Conservation (phyloP, 2,888 invertebrate genomes). For the Drosophila fulvimacula region DNA sequence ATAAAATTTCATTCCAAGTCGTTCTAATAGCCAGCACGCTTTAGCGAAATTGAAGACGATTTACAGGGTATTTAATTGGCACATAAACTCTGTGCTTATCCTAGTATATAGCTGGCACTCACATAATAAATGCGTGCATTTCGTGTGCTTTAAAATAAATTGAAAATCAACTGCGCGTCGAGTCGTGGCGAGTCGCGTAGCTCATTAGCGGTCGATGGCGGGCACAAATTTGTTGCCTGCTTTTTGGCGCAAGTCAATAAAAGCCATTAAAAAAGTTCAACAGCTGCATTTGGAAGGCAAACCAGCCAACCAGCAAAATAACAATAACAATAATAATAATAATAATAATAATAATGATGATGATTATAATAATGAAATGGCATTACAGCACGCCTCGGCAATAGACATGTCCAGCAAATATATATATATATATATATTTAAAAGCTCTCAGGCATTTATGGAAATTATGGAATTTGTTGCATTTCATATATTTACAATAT, state of each 20-base stretch:
- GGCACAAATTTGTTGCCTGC: conserved; percentile 52
- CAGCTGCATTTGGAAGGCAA: conserved; percentile 38
- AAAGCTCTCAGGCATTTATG: conserved; percentile 15
- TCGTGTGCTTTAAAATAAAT: conserved; percentile 63
- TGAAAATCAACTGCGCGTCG: conserved; percentile 64
- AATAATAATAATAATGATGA: conserved; percentile 5
- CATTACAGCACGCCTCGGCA: conserved; percentile 12
- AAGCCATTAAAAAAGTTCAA: conserved; percentile 46
- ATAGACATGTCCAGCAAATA: conserved; percentile 1
- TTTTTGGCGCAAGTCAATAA: conserved; percentile 59
- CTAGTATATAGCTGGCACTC: conserved; percentile 25
- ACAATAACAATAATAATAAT: conserved; percentile 11
- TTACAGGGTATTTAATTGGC: conserved; percentile 20
- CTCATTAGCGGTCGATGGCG: conserved; percentile 64
- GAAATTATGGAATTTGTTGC: conserved; percentile 13
- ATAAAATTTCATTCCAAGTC: neutral
- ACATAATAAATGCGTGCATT: conserved; percentile 51
- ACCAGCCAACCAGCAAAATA: conserved; percentile 1
- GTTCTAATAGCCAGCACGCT: neutral
- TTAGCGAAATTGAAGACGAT: neutral
- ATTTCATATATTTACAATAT: conserved; percentile 16
- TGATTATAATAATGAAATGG: conserved; percentile 27
- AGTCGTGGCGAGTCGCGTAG: conserved; percentile 21
- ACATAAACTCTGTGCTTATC: conserved; percentile 36
- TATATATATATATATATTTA: conserved; percentile 2